These are phyloP conservation scores for Nestor notabilis DNA, from an alignment of 2,113 vertebrate genomes.

Conservation along the genomic window DNA sequence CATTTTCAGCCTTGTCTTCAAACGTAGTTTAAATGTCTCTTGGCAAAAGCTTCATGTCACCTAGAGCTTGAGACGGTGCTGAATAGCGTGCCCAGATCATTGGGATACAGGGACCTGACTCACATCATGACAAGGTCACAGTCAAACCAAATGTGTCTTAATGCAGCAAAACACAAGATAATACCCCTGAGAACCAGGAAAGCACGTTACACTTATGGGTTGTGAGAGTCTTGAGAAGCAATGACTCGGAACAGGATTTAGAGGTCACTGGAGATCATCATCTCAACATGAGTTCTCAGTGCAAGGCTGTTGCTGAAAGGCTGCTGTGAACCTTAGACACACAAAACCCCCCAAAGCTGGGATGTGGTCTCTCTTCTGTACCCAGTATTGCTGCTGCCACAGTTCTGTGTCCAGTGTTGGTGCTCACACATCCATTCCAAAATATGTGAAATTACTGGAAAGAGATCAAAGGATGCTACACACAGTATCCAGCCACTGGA, in stretches of 20 bases:
- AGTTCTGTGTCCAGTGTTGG: neutral
- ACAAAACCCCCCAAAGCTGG: neutral
- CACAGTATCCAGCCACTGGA: neutral
- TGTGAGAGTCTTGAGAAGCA: conserved; percentile 6
- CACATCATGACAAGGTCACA: neutral
- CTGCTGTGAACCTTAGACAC: neutral
- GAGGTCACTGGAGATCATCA: neutral
- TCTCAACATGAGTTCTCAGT: neutral
- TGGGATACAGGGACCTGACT: neutral
- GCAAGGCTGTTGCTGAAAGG: neutral
- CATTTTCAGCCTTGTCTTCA: neutral
- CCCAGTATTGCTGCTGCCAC: neutral
- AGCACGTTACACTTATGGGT: neutral
- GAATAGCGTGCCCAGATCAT: neutral
- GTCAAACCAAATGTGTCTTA: neutral
- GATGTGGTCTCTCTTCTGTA: neutral
- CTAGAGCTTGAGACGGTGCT: neutral
- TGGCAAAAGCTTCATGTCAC: neutral
- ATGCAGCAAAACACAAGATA: neutral
- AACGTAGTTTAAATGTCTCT: neutral
- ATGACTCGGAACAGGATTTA: neutral
- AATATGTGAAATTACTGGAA: neutral
- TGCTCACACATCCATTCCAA: neutral
- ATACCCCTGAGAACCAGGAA: neutral
- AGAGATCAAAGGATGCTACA: neutral